Evolutionary conservation across 2,888 invertebrate genomes (phyloP).

Genomic region (Dryobota labecula): DNA sequence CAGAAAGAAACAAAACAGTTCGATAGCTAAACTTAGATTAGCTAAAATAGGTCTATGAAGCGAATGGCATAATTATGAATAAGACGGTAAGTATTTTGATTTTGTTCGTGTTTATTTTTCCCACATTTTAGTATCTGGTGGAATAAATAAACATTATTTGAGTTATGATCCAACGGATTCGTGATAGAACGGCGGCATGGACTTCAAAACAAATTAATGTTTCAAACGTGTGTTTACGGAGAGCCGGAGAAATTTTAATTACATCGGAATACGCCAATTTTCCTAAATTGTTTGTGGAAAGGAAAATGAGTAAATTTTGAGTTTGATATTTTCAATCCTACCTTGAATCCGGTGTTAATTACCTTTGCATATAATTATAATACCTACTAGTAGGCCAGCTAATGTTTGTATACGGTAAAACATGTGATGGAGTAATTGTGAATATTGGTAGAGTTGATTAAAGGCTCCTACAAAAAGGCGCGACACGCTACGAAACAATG

Average conservation of each 20-base stretch:
- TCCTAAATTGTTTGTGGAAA: constrained; percentile 22
- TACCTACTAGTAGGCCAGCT: background rate
- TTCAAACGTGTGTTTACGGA: constrained; percentile 60
- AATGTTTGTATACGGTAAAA: background rate
- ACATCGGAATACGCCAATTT: constrained; percentile 35
- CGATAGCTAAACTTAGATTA: too few relatives aligned
- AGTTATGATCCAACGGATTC: constrained; percentile 18
- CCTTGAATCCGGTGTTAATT: background rate
- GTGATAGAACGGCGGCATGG: constrained; percentile 17
- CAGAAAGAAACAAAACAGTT: too few relatives aligned
- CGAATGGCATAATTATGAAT: too few relatives aligned
- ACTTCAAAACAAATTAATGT: constrained; percentile 63
- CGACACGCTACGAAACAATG: too few relatives aligned
- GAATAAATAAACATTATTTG: constrained; percentile 17
- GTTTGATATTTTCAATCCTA: constrained; percentile 4
- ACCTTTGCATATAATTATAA: constrained; percentile 9
- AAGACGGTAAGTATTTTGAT: too few relatives aligned
- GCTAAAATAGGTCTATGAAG: too few relatives aligned
- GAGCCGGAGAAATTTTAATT: constrained; percentile 61
- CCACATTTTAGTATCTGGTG: background rate
- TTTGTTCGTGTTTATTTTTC: constrained; percentile 11
- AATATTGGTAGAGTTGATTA: background rate
- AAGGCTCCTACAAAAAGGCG: too few relatives aligned
- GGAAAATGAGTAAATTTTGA: constrained; percentile 8
- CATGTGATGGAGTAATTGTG: too few relatives aligned